Conservation (phyloP, 2,888 invertebrate species). For the Morpho deidamia region DNA sequence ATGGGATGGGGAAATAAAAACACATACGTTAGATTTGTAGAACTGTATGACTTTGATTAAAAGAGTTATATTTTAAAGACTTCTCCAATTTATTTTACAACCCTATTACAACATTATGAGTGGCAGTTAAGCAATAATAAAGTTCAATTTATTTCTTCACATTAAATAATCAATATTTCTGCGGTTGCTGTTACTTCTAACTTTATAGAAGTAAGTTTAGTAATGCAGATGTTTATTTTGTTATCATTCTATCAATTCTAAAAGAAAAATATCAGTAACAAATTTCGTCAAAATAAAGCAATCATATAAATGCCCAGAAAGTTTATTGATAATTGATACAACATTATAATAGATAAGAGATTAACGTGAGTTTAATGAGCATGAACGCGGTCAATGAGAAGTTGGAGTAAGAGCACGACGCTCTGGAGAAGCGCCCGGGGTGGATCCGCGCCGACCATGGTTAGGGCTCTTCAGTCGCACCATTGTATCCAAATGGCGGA, state of each 20-base stretch:
- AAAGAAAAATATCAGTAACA: too few relatives aligned
- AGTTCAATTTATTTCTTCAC: too few relatives aligned
- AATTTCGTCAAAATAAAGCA: background rate
- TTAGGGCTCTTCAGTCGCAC: conserved; percentile 86
- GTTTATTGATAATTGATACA: conserved; percentile 32
- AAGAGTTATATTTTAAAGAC: too few relatives aligned
- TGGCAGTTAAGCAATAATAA: too few relatives aligned
- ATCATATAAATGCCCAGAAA: conserved; percentile 28
- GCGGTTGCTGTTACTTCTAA: too few relatives aligned
- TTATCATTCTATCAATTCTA: too few relatives aligned
- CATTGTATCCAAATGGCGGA: conserved; percentile 92
- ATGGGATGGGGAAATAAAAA: conserved; percentile 74
- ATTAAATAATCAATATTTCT: too few relatives aligned
- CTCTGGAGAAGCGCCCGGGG: conserved; percentile 85
- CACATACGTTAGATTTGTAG: conserved; percentile 36
- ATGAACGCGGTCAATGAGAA: conserved; percentile 36
- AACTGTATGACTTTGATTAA: too few relatives aligned
- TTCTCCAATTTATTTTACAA: too few relatives aligned
- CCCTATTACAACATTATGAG: too few relatives aligned
- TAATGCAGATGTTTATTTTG: too few relatives aligned
- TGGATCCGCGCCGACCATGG: conserved; percentile 81
- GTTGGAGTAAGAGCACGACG: conserved; percentile 61
- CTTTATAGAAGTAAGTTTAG: too few relatives aligned
- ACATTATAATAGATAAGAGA: conserved; percentile 5
- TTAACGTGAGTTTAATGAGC: background rate